Conservation (phyloP, 2,888 invertebrate genomes). For the Blastobasis adustella region DNA sequence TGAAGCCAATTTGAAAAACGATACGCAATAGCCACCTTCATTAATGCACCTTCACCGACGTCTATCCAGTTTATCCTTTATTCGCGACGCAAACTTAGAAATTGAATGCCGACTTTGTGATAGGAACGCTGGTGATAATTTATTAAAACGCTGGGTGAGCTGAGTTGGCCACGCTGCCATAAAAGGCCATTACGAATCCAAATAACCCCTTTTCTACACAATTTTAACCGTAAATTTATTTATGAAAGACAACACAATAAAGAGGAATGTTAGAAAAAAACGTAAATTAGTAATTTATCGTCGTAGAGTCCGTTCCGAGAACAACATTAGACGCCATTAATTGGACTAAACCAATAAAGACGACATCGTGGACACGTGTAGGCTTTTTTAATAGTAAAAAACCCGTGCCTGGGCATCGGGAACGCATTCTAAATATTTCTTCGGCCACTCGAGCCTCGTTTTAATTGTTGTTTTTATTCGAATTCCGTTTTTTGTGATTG, state of each 20-base stretch:
- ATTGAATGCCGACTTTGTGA: no score
- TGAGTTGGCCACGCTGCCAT: background rate
- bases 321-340: constrained; percentile 62
- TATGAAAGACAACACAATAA: background rate
- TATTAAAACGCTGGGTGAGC: no score
- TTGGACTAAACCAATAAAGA: constrained; percentile 71
- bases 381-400: constrained; percentile 34
- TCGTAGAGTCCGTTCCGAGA: constrained; percentile 42
- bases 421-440: constrained; percentile 70
- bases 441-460: constrained; percentile 48
- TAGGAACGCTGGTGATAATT: no score
- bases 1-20: constrained; percentile 3
- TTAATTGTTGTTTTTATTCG: constrained; percentile 74
- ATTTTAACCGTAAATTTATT: background rate
- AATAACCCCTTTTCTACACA: background rate
- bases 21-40: background rate
- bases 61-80: background rate
- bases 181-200: background rate
- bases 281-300: constrained; percentile 55
- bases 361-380: constrained; percentile 65
- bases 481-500: constrained; percentile 73
- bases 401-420: constrained; percentile 22
- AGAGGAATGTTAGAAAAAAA: constrained; percentile 22
- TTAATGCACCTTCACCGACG: constrained; percentile 14
- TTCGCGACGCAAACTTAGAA: no score